Conservation (phyloP, 2,888 invertebrate genomes). For the Cecidostiba fungosa region DNA sequence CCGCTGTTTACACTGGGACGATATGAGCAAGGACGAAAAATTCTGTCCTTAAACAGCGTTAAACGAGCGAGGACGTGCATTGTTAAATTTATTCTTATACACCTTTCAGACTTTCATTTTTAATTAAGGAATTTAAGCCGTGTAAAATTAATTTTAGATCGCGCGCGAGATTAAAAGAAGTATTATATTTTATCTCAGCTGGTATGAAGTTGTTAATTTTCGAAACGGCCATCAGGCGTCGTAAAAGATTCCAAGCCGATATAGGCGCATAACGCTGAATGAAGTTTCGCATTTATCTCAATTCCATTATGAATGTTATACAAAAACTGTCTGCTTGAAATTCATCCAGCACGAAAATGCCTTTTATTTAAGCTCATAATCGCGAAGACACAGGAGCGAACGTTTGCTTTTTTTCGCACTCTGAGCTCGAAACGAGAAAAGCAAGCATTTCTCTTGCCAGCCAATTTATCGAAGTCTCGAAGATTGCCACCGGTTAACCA, state of each 20-base stretch:
- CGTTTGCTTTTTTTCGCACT: conserved; percentile 17
- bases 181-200: too few species aligned
- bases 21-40: not conserved
- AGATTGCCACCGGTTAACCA: conserved; percentile 62
- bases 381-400: not conserved
- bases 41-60: not conserved
- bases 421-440: conserved; percentile 7
- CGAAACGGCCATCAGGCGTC: not conserved
- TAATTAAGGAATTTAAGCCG: too few species aligned
- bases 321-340: not conserved
- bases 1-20: not conserved
- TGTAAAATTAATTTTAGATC: not conserved
- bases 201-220: too few species aligned
- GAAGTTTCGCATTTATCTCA: conserved; percentile 1
- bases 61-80: not conserved
- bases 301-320: not conserved
- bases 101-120: too few species aligned
- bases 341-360: conserved; percentile 2
- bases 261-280: not conserved
- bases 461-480: conserved; percentile 33
- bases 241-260: not conserved
- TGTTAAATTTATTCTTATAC: not conserved
- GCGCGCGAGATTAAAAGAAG: not conserved
- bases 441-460: conserved; percentile 24
- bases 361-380: not conserved